Evolutionary conservation across 2,113 vertebrate genomes (phyloP).

Genomic region (Anoplopoma fimbria): DNA sequence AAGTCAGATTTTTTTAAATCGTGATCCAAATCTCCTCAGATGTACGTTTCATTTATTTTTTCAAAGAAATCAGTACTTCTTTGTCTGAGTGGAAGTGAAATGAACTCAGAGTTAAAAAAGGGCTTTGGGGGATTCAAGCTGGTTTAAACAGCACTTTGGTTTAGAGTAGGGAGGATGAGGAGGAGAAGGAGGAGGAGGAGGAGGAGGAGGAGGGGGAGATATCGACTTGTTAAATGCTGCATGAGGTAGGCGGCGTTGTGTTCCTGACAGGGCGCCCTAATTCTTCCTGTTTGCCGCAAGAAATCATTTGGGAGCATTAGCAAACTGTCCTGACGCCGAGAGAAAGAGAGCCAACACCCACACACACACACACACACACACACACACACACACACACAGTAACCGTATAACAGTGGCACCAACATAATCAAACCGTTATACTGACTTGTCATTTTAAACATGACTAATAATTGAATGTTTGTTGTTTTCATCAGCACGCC

Average conservation of each 20-base stretch:
- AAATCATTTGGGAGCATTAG: slow-evolving; percentile 42
- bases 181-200: too few relatives aligned
- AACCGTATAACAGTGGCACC: neutral
- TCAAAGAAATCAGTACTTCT: neutral
- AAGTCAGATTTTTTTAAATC: neutral
- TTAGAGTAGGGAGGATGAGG: neutral
- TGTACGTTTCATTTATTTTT: neutral
- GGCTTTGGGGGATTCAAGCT: neutral
- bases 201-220: neutral
- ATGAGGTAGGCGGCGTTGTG: slow-evolving; percentile 56
- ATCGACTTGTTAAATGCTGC: slow-evolving; percentile 73
- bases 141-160: slow-evolving; percentile 36
- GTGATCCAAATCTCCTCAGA: neutral
- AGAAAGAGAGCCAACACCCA: neutral
- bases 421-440: neutral
- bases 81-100: neutral
- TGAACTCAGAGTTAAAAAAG: slow-evolving; percentile 27
- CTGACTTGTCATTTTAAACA: neutral
- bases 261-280: slow-evolving; percentile 9
- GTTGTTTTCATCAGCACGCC: neutral
- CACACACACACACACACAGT: neutral
- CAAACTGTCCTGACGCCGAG: slow-evolving; percentile 3
- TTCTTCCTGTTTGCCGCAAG: slow-evolving; percentile 25
- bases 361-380: neutral
- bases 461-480: neutral